These are phyloP conservation scores for Monopterus albus DNA, from an alignment of 2,113 vertebrate species.

Conservation along the genomic window DNA sequence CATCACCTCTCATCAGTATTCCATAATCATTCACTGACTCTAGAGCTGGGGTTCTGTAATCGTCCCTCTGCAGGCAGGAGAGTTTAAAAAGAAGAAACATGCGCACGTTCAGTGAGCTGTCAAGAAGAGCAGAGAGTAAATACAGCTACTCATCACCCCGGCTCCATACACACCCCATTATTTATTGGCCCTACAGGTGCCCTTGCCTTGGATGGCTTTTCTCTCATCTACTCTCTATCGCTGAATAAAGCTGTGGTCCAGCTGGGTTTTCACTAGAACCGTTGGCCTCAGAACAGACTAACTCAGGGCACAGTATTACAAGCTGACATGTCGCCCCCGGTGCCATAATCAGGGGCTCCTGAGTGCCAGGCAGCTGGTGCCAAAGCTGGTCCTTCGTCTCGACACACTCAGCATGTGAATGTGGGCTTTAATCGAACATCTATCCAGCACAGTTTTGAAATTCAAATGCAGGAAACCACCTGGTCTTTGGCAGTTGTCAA, in stretches of 20 bases:
- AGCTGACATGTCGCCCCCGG: conserved; percentile 45
- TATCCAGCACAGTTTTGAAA: conserved; percentile 32
- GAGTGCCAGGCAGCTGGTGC: conserved; percentile 59
- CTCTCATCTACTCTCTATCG: conserved; percentile 40
- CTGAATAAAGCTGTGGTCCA: conserved; percentile 54
- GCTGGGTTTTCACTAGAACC: conserved; percentile 42
- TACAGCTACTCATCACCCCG: conserved; percentile 50
- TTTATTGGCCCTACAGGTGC: conserved; percentile 62
- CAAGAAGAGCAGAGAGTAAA: conserved; percentile 59
- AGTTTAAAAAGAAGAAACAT: conserved; percentile 48
- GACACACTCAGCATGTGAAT: conserved; percentile 62
- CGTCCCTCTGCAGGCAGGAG: conserved; percentile 67
- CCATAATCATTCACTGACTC: conserved; percentile 50
- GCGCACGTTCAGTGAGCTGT: conserved; percentile 56
- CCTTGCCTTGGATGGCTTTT: conserved; percentile 58
- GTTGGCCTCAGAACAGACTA: conserved; percentile 52
- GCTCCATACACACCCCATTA: conserved; percentile 49
- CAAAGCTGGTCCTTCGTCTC: conserved; percentile 59
- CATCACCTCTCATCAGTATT: conserved; percentile 74
- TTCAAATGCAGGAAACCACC: conserved; percentile 66
- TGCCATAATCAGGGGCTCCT: conserved; percentile 45
- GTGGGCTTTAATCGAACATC: conserved; percentile 43
- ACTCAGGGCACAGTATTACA: conserved; percentile 46
- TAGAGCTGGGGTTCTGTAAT: conserved; percentile 62
- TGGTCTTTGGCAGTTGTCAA: conserved; percentile 65